Evolutionary conservation across 1,140 invertebrate genomes (phyloP).

Genomic region (Drosophila repleta): DNA sequence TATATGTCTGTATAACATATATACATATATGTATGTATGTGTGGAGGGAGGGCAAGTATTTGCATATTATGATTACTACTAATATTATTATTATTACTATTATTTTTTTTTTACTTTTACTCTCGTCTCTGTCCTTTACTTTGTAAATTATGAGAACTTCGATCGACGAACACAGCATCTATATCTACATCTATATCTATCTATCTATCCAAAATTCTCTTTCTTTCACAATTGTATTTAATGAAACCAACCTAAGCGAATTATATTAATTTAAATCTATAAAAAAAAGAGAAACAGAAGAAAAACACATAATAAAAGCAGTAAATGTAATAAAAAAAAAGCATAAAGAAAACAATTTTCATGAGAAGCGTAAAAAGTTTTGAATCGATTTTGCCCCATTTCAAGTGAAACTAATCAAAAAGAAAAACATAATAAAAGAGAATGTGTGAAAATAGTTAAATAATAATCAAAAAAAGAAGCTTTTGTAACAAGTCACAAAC

Average conservation of each 20-base stretch:
- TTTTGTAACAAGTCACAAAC: constrained; percentile 22
- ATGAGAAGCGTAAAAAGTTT: constrained; percentile 40
- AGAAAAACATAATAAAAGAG: constrained; percentile 12
- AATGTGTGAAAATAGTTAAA: constrained; percentile 8
- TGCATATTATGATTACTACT: constrained; percentile 18
- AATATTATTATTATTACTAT: constrained; percentile 1
- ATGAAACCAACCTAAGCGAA: constrained; percentile 64
- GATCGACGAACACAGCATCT: constrained; percentile 41
- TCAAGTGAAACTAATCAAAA: constrained; percentile 20
- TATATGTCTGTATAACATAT: constrained; percentile 1
- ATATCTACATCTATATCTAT: constrained; percentile 55
- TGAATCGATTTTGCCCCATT: constrained; percentile 10
- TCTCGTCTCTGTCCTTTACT: constrained; percentile 36
- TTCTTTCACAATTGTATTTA: constrained; percentile 64
- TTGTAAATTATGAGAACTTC: constrained; percentile 46
- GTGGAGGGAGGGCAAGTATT: constrained; percentile 8
- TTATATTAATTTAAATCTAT: constrained; percentile 69
- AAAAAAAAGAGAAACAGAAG: constrained; percentile 35
- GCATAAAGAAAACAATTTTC: constrained; percentile 25
- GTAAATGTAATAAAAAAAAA: constrained; percentile 52
- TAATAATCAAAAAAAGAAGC: background rate
- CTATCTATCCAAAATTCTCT: constrained; percentile 58
- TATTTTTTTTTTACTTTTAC: constrained; percentile 15
- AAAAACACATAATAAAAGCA: constrained; percentile 10
- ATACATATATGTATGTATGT: background rate